Percentiles rank a stretch among this genome's conserved stretches.
phyloP scores from a whole-genome alignment of 2,113 vertebrate species.

The Tragelaphus scriptus region DNA sequence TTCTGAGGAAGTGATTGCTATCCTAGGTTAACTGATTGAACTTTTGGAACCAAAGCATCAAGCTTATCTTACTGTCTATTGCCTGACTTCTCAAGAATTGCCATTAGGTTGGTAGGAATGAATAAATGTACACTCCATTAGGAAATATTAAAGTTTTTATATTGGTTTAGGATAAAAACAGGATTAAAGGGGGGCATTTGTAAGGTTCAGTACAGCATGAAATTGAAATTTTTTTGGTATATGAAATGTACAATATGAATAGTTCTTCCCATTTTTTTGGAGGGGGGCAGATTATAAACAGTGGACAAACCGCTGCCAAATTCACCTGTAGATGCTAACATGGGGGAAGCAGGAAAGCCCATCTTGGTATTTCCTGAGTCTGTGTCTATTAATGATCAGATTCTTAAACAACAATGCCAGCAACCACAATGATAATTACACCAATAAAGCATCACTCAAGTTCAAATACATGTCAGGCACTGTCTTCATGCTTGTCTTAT shows the following conservation, averaged over 20 bases:
- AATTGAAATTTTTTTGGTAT: conserved; percentile 76
- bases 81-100: conserved; percentile 76
- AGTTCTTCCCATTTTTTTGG: conserved; percentile 57
- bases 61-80: conserved; percentile 70
- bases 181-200: conserved; percentile 74
- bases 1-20: conserved; percentile 75
- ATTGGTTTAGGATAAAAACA: conserved; percentile 75
- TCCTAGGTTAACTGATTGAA: conserved; percentile 83
- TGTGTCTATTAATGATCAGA: background rate
- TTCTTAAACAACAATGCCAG: background rate
- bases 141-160: conserved; percentile 77
- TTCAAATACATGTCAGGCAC: background rate
- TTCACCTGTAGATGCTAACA: background rate
- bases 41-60: conserved; percentile 75
- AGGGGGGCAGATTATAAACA: conserved; percentile 44
- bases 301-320: background rate
- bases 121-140: conserved; percentile 74
- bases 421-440: background rate
- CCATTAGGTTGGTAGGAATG: conserved; percentile 73
- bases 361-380: background rate
- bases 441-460: background rate
- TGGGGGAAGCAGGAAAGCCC: background rate
- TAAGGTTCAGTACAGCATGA: conserved; percentile 73
- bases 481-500: background rate
- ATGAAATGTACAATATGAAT: conserved; percentile 70